These are phyloP conservation scores for Chrysaora quinquecirrha DNA, from an alignment of 30 jellyfish, hydroid and myxozoan genomes.

Conservation along the genomic window DNA sequence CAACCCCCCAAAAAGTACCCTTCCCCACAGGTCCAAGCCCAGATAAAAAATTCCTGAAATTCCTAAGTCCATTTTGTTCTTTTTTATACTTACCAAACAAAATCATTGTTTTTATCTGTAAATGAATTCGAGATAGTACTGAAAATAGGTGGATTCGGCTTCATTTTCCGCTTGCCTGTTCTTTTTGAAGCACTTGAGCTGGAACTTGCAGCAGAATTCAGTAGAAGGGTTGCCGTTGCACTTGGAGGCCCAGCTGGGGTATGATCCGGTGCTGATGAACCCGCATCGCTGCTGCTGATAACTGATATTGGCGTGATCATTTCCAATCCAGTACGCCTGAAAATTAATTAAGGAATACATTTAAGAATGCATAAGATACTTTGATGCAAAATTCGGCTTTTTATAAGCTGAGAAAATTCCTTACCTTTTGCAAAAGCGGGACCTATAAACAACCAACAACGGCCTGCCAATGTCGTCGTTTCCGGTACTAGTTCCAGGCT, in stretches of 20 bases:
- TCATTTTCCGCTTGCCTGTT: slow-evolving; percentile 65
- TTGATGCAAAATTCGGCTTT: too few relatives aligned
- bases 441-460: background rate
- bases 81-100: slow-evolving; percentile 80
- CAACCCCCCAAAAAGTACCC: too few relatives aligned
- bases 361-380: too few relatives aligned
- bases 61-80: too few relatives aligned
- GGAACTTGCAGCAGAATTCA: slow-evolving; percentile 17
- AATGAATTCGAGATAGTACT: slow-evolving; percentile 75
- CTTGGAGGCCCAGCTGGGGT: slow-evolving; percentile 40
- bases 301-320: background rate
- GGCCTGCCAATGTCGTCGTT: background rate
- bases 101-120: slow-evolving; percentile 91
- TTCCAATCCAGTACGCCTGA: background rate
- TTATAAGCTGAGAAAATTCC: too few relatives aligned
- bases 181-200: slow-evolving; percentile 43
- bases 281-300: slow-evolving; percentile 3
- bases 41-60: too few relatives aligned
- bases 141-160: slow-evolving; percentile 77
- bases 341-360: too few relatives aligned
- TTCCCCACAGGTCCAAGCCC: too few relatives aligned
- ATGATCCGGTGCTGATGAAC: slow-evolving; percentile 1
- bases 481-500: slow-evolving; percentile 1
- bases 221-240: slow-evolving; percentile 41
- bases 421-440: too few relatives aligned